Base-by-base conservation (phyloP, 2,797 vertebrate species). In the Falco biarmicus region DNA sequence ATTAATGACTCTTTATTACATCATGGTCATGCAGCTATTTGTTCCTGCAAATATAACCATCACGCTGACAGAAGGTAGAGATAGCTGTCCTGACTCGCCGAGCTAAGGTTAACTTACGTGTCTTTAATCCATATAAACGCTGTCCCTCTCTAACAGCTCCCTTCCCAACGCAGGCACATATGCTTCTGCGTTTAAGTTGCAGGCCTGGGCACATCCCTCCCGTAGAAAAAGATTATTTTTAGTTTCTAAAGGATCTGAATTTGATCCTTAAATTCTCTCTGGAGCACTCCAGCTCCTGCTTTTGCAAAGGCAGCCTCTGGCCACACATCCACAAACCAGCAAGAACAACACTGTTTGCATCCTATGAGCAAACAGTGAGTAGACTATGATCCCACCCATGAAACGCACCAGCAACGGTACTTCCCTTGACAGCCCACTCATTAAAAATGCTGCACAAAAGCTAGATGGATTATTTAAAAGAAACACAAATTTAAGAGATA, bases 241-340 rank as follows among this genome's bases (percentile, higher is more conserved):
- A 18, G 9, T 41, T 73, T 89, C 63, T 37, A 31, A 88, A 66
- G 53, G 29, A 73, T 50, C 5, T 3, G 0, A 22, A 6, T 60
- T 79, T 83, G 39, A 70, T 29, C 10, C 13, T 6, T 11, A 1
- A 10, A 12, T 29, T 64, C 34, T 43, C 70, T 83, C 9, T 13
- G 24, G 56, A 71, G 57, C 25, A 5, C 41, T 45, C 29, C 32
- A 60, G 29, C 50, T 54, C 47, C 69, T 25, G 24, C 28, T 87
- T 91, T 29, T 29, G 34, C 6, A 7, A 51, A 10, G 34, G 54
- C 29, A 64, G 18, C 2, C 77, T 47, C 84, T 20, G 71, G 54
- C 31, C 70, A 31, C 9, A 12, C 0, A 0, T 2, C 53, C 47
- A 11, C 4, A 41, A 24, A 47, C 53, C 84, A 85, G 45, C 64